Percentiles rank a stretch among this genome's conserved stretches.
phyloP scores from a whole-genome alignment of 2,113 vertebrate genomes.

The Piprites chloris region DNA sequence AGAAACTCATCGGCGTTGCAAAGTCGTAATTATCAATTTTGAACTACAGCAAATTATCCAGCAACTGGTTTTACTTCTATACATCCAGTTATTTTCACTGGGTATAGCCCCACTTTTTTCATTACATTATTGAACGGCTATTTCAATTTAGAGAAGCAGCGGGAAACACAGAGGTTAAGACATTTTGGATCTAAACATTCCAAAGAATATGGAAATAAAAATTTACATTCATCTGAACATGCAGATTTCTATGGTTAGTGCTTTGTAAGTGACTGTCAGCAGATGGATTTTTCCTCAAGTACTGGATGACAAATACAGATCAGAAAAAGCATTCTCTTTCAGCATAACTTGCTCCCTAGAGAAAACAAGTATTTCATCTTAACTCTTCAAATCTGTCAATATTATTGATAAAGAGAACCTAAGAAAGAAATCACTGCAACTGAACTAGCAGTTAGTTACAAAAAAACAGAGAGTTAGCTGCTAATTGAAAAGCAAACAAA shows the following conservation, averaged over 20 bases:
- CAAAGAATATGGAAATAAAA: neutral
- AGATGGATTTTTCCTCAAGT: neutral
- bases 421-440: neutral
- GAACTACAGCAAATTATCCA: neutral
- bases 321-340: neutral
- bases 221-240: neutral
- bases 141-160: neutral
- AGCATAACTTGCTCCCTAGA: neutral
- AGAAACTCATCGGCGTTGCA: neutral
- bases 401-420: neutral
- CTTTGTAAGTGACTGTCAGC: neutral
- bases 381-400: neutral
- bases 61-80: neutral
- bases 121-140: accelerated
- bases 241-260: neutral
- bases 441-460: neutral
- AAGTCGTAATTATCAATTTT: neutral
- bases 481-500: neutral
- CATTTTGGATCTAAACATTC: neutral
- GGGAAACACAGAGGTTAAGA: neutral
- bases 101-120: neutral
- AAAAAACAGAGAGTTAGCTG: neutral
- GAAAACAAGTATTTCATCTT: neutral
- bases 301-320: neutral
- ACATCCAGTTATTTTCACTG: neutral